Evolutionary conservation across 2,888 invertebrate genomes (phyloP).

Genomic region (Morinoia aosen): DNA sequence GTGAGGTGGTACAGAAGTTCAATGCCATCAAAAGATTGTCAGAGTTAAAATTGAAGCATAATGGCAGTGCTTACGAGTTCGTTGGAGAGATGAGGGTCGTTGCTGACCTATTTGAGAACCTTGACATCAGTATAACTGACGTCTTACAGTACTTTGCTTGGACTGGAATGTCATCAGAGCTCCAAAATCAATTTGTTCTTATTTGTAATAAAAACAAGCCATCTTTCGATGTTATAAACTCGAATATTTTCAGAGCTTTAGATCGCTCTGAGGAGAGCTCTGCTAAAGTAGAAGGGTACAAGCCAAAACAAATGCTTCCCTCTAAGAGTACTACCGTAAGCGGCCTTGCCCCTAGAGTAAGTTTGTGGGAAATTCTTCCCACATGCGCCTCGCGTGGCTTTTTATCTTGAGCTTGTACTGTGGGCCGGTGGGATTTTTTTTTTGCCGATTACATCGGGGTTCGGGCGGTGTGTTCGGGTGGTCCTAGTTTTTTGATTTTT

Average conservation of each 20-base stretch:
- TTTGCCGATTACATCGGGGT: no score
- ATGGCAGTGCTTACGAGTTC: background rate
- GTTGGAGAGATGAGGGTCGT: background rate
- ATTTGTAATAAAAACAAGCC: slow-evolving; percentile 8
- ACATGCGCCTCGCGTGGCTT: no score
- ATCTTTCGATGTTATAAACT: background rate
- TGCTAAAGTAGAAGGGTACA: background rate
- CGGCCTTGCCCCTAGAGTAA: background rate
- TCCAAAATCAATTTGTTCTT: background rate
- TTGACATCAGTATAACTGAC: background rate
- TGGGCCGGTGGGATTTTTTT: no score
- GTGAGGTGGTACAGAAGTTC: background rate
- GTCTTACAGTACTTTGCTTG: background rate
- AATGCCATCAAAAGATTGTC: background rate
- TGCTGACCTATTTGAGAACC: background rate
- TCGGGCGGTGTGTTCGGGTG: no score
- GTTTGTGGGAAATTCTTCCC: no score
- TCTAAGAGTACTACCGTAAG: background rate
- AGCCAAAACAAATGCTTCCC: background rate
- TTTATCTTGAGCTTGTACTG: no score
- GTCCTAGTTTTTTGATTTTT: no score
- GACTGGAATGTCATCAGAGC: background rate
- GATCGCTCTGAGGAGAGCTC: background rate
- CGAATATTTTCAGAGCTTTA: background rate
- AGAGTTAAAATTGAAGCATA: background rate